Evolutionary conservation across 2,888 invertebrate genomes (phyloP).

Genomic region (Drosophila demipolita): DNA sequence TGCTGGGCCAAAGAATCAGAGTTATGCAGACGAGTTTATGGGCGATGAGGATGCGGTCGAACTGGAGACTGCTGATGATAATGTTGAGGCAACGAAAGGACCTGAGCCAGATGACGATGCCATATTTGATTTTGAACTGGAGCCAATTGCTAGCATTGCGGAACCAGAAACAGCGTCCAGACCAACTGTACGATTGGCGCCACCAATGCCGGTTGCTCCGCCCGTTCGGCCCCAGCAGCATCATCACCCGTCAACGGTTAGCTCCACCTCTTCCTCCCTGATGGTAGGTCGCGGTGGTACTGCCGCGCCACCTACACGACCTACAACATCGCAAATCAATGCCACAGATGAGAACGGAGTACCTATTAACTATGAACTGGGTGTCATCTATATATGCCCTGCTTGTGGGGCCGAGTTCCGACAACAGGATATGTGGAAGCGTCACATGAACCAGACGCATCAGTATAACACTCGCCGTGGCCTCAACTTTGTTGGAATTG

Average conservation of each 20-base stretch:
- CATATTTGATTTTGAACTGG: constrained; percentile 78
- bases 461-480: constrained; percentile 79
- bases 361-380: constrained; percentile 77
- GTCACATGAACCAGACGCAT: constrained; percentile 78
- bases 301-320: constrained; percentile 24
- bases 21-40: constrained; percentile 54
- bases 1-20: constrained; percentile 23
- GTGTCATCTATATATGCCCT: constrained; percentile 82
- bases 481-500: constrained; percentile 78
- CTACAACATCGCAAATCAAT: constrained; percentile 71
- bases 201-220: constrained; percentile 39
- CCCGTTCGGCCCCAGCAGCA: constrained; percentile 41
- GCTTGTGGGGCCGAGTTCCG: constrained; percentile 77
- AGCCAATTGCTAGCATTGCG: constrained; percentile 55
- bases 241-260: constrained; percentile 38
- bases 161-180: constrained; percentile 34
- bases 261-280: constrained; percentile 21
- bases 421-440: constrained; percentile 80
- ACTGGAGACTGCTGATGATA: constrained; percentile 44
- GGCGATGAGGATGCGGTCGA: constrained; percentile 45
- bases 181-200: constrained; percentile 22
- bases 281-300: constrained; percentile 12
- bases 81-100: constrained; percentile 25
- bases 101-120: constrained; percentile 76
- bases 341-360: constrained; percentile 71